These are phyloP conservation scores for Lamellibrachia satsuma DNA, from an alignment of 2,888 invertebrate genomes.

Conservation along the genomic window DNA sequence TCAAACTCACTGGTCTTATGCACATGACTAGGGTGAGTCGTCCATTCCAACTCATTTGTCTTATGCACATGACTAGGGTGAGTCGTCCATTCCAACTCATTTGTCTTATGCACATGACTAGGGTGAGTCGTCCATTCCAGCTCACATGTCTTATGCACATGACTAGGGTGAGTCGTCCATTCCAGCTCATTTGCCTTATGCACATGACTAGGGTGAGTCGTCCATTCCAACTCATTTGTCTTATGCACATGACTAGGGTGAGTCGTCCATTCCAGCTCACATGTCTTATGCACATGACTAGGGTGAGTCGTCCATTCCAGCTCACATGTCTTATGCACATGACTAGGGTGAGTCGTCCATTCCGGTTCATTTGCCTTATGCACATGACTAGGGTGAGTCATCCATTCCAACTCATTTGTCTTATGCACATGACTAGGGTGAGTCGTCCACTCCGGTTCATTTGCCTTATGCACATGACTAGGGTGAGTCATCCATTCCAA, in stretches of 20 bases:
- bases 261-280: slow-evolving; percentile 94
- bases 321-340: too few relatives aligned
- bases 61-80: slow-evolving; percentile 92
- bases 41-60: slow-evolving; percentile 96
- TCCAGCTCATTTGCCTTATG: neutral
- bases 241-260: slow-evolving; percentile 61
- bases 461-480: too few relatives aligned
- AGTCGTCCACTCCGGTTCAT: slow-evolving; percentile 37
- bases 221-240: slow-evolving; percentile 90
- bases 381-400: slow-evolving; percentile 65
- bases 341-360: too few relatives aligned
- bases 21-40: slow-evolving; percentile 55
- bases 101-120: slow-evolving; percentile 80
- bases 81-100: slow-evolving; percentile 36
- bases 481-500: too few relatives aligned
- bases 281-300: slow-evolving; percentile 91
- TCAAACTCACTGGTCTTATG: too few relatives aligned
- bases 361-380: too few relatives aligned
- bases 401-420: slow-evolving; percentile 98
- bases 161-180: slow-evolving; percentile 76
- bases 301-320: slow-evolving; percentile 74
- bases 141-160: too few relatives aligned
- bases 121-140: slow-evolving; percentile 81
- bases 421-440: slow-evolving; percentile 92
- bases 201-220: slow-evolving; percentile 67